phyloP scores from a whole-genome alignment of 2,888 invertebrate species.

The Stenodema calcarata region DNA sequence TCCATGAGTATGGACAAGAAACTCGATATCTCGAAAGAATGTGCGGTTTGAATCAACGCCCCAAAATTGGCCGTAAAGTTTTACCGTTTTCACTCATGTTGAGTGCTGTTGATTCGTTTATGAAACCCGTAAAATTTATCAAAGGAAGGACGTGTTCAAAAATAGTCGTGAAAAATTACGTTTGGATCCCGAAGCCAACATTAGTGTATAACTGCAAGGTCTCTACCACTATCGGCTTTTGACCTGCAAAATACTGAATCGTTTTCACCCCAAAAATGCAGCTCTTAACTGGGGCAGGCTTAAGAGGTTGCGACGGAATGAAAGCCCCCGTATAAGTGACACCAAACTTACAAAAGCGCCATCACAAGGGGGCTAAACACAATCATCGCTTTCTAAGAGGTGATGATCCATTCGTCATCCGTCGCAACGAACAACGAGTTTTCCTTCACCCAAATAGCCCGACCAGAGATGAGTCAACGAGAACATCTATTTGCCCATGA shows the following conservation, averaged over 20 bases:
- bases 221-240: neutral
- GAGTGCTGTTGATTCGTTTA: no score
- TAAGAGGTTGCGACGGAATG: neutral
- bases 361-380: neutral
- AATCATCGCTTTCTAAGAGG: neutral
- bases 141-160: no score
- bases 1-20: no score
- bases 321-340: neutral
- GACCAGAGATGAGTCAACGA: neutral
- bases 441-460: neutral
- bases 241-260: neutral
- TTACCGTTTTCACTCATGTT: no score
- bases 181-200: no score
- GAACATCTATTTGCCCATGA: neutral
- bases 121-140: no score
- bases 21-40: no score
- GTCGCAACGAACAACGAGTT: neutral
- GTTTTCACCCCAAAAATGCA: slow-evolving; percentile 24
- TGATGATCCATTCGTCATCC: slow-evolving; percentile 2
- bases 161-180: no score
- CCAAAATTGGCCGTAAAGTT: no score
- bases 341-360: neutral
- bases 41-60: no score
- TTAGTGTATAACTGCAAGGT: neutral
- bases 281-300: slow-evolving; percentile 13